Percentiles rank a stretch among this genome's conserved stretches.
These are phyloP conservation scores for Pseudois nayaur DNA, from an alignment of 2,113 vertebrate genomes.

Conservation along the genomic window DNA sequence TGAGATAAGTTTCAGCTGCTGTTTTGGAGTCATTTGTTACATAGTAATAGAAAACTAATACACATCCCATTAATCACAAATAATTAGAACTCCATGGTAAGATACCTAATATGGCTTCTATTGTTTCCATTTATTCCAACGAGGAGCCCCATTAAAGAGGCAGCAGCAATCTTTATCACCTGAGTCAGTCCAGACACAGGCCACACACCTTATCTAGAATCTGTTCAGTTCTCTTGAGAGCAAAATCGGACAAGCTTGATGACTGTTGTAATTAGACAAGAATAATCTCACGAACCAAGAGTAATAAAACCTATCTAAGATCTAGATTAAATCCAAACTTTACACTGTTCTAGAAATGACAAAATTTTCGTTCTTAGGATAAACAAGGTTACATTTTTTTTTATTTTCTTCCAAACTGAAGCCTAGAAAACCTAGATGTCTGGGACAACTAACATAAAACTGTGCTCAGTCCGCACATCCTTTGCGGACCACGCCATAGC, in stretches of 20 bases:
- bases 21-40: background rate
- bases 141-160: background rate
- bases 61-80: background rate
- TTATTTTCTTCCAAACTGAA: background rate
- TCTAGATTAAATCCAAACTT: conserved; percentile 53
- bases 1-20: background rate
- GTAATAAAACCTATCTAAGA: conserved; percentile 38
- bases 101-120: background rate
- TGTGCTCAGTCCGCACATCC: background rate
- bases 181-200: background rate
- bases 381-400: background rate
- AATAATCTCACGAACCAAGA: background rate
- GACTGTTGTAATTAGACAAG: conserved; percentile 37
- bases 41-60: background rate
- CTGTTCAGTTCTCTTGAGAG: background rate
- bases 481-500: background rate
- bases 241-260: conserved; percentile 19
- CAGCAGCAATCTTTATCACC: background rate
- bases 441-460: background rate
- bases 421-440: background rate
- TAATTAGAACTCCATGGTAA: background rate
- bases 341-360: background rate
- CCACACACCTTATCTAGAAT: background rate
- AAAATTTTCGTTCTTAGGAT: background rate
- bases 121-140: background rate